Base-by-base conservation (phyloP, 2,113 vertebrate genomes). In the Drymodes brunneopygia region DNA sequence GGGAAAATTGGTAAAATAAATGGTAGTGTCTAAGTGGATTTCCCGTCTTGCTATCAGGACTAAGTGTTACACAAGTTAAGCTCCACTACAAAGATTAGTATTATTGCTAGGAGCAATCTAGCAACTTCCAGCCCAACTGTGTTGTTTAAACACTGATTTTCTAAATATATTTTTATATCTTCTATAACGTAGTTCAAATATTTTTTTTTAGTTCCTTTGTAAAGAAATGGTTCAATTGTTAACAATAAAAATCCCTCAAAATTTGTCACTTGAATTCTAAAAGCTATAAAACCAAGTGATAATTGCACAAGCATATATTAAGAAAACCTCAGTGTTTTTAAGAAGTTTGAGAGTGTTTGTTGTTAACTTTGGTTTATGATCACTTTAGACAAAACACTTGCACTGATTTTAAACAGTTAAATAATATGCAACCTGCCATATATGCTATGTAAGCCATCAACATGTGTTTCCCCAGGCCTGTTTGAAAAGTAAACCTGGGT, bases 1-100 rank as follows among this genome's bases (percentile, higher is more conserved):
- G 61, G 64, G 69, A 89, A 97, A 93, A 28, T 80, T 58, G 84
- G 54, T 80, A 91, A 91, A 96, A 91, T 62, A 84, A 95, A 71
- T 51, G 28, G 8, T 33, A 64, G 51, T 42, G 3, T 89, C 78
- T 74, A 73, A 90, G 47, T 92, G 69, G 64, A 88, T 90, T 92
- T 95, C 12, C 35, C 51, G n/a, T 62, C 25, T 74, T 85, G 35
- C 56, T 92, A 10, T 88, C 17, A 12, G 40, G 58, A 96, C 80
- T 75, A 94, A 88, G 48, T 67, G 40, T 69, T 92, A 29, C 40
- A 74, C 21, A 51, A 88, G 20, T 89, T 78, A 89, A 82, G 24
- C 29, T 88, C n/a, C 35, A 33, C 69, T 51, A 45, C 15, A 53
- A 80, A 82, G 45, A 23, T 82, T 64, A 66, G 31, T 85, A 71